Evolutionary conservation across 1,140 invertebrate genomes (phyloP), one percentile per base, ranked within the genome.

Genomic region (Zaprionus ornatus): DNA sequence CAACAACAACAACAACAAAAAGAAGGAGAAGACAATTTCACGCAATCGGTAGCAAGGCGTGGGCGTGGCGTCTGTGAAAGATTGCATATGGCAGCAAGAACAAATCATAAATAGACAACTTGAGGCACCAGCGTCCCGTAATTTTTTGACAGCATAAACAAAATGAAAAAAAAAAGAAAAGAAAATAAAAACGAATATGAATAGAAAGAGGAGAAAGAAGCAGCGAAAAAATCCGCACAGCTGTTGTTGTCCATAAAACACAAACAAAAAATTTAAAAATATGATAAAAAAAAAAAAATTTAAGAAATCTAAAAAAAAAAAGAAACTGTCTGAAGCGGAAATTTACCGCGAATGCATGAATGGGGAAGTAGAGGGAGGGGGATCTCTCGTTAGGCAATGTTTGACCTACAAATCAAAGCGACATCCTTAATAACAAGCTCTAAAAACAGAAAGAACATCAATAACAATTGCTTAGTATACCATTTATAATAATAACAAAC

Each of bases 111-210:
- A 72, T 56, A 79, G 62, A 79, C 68, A 79, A 82, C 62, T 87
- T 64, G 71, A 82, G 19, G 70, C 65, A 74, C 67, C 65, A 74
- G 52, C 57, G 66, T 54, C 2, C 29, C 67, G 57, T 67, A 79
- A 77, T 86, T 86, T 86, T 82, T 82, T 86, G 72, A 62, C 72
- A 80, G 72, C 35, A 60, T 69, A 77, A 77, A 69, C 76, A 82
- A 83, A 62, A 35, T 45, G n/a, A 45, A 25, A 40, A 32, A 12
- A 19, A 56, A 37, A 61, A 54, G 23, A n/a, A 54, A 27, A 21
- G 13, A 25, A 54, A 5, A 21, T 54, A 23, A 29, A 55, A 45
- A 65, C 65, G 3, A 54, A 29, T 32, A 32, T 10, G 73, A 82
- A 61, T 29, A 45, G 40, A 42, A 19, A 40, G 21, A 19, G 1